Evolutionary conservation across 2,797 vertebrate genomes (phyloP).

Genomic region (Syngnathus acus): DNA sequence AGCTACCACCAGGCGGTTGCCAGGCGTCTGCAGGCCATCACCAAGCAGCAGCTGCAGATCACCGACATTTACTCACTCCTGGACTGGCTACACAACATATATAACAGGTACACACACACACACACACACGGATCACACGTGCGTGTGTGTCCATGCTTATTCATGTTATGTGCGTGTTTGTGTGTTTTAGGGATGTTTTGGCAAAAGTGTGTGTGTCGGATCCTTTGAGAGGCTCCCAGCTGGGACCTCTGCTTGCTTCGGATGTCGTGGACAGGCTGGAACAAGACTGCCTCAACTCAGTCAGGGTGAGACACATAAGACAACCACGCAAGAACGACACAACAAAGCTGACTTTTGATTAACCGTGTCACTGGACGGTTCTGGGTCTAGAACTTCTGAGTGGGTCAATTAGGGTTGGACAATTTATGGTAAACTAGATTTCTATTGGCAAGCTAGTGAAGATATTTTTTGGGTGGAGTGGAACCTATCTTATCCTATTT

Average conservation of each 20-base stretch:
- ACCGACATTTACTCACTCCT: conserved; percentile 81
- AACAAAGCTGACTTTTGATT: neutral
- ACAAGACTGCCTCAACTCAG: conserved; percentile 78
- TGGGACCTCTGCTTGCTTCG: conserved; percentile 71
- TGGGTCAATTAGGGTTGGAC: no score
- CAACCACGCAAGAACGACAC: neutral
- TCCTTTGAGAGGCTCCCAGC: conserved; percentile 68
- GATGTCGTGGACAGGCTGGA: conserved; percentile 78
- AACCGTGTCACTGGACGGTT: neutral
- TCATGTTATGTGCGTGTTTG: neutral
- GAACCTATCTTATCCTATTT: no score
- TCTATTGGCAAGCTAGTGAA: neutral
- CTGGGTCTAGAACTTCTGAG: neutral
- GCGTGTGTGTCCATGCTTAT: neutral
- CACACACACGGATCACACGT: neutral
- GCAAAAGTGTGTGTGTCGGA: conserved; percentile 76
- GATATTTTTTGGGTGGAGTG: neutral
- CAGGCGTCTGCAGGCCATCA: conserved; percentile 60
- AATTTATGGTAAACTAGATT: neutral
- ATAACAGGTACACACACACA: conserved; percentile 69
- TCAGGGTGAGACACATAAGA: conserved; percentile 70
- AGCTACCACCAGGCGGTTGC: conserved; percentile 81
- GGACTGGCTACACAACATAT: conserved; percentile 85
- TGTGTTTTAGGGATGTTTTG: conserved; percentile 76
- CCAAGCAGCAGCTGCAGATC: conserved; percentile 66